These are phyloP conservation scores for Lota lota DNA, from an alignment of 2,113 vertebrate species.

Conservation along the genomic window DNA sequence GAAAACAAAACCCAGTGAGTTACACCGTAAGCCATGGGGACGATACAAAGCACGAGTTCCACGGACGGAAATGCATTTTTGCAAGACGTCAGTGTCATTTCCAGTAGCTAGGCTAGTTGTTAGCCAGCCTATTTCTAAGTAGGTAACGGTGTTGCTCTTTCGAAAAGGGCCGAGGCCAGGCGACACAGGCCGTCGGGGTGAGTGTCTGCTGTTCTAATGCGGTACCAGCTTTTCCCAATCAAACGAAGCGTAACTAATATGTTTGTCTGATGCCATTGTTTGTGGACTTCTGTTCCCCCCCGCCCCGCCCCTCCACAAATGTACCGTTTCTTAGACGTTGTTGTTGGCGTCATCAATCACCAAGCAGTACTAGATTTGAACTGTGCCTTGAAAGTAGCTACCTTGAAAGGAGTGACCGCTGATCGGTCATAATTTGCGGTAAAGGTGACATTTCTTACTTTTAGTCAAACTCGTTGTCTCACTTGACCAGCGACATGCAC, in stretches of 20 bases:
- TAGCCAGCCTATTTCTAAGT: constrained; percentile 45
- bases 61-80: constrained; percentile 4
- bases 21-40: constrained; percentile 37
- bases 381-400: too few relatives aligned
- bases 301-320: not conserved
- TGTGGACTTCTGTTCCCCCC: not conserved
- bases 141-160: constrained; percentile 12
- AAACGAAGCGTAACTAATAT: not conserved
- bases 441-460: too few relatives aligned
- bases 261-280: not conserved
- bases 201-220: not conserved
- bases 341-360: constrained; percentile 2
- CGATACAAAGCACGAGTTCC: constrained; percentile 21
- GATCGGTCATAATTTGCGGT: too few relatives aligned
- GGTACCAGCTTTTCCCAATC: too few relatives aligned
- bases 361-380: constrained; percentile 4
- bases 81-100: constrained; percentile 51
- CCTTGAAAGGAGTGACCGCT: too few relatives aligned
- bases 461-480: too few relatives aligned
- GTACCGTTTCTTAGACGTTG: not conserved
- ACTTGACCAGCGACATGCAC: too few relatives aligned
- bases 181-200: constrained; percentile 46
- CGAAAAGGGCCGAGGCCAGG: constrained; percentile 42
- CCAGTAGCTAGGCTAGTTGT: constrained; percentile 49
- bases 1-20: not conserved